Base-by-base conservation (phyloP, 2,888 invertebrate species). In the Andrena minutula region DNA sequence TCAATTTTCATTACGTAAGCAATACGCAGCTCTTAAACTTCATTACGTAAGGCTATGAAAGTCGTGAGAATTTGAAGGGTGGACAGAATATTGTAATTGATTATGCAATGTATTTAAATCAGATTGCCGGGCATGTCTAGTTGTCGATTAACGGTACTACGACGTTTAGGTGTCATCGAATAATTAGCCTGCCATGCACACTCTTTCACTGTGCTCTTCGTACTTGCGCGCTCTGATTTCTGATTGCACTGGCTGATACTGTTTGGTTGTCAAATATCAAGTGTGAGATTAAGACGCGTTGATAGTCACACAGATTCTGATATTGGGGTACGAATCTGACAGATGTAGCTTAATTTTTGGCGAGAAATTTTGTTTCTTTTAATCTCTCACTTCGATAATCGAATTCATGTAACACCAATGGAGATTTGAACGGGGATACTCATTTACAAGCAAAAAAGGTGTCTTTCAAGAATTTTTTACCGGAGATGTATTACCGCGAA, bases 31-130 rank as follows among this genome's bases (percentile, higher is more conserved):
- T 47, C 41, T 69, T 63, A 63, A 72, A 10, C 28, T 16, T 47
- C 47, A 56, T 86, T 86, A 70, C 80, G 75, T 71, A 82, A 84
- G 65, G 51, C 65, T 70, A 76, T 64, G 83, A 86, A 86, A 86
- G 76, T 79, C 71, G 30, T 75, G 79, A 66, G 84, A 82, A 82
- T 70, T 73, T 74, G 56, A 71, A 56, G 70, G 23, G 10, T 70
- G 68, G 51, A 64, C 65, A 73, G 49, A 73, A 73, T 68, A 76
- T 79, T 74, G 56, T 84, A 79, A 80, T 78, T 75, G 35, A 78
- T 86, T 84, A 58, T 47, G 58, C 75, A 73, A 58, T 47, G 47
- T 75, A 71, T 84, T 66, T 76, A 30, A 64, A 49, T 53, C 60
- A 73, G 58, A 74, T 70, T 41, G 8, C n/a, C 23, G 26, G 16